phyloP scores from a whole-genome alignment of 2,888 invertebrate species.

The Microchrysa polita region DNA sequence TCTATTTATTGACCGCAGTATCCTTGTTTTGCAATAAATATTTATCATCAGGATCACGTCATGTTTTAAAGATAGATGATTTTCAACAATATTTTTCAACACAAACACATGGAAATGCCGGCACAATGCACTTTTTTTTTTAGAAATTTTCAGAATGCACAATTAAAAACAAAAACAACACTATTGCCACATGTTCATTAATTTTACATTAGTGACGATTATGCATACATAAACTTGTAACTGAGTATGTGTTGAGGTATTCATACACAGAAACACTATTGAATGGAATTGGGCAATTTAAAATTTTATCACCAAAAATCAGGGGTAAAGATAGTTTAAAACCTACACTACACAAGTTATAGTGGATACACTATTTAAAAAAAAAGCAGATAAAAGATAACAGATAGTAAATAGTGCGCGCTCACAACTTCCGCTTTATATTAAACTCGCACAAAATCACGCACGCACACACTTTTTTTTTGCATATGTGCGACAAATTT shows the following conservation, averaged over 20 bases:
- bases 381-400: too few species aligned
- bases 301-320: neutral
- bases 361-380: too few species aligned
- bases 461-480: neutral
- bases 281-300: too few species aligned
- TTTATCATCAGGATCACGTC: too few species aligned
- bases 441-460: neutral
- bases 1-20: too few species aligned
- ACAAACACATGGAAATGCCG: neutral
- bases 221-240: neutral
- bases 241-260: neutral
- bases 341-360: neutral
- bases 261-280: too few species aligned
- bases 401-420: too few species aligned
- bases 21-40: too few species aligned
- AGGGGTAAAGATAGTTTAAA: neutral
- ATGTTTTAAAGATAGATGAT: too few species aligned
- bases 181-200: slow-evolving; percentile 4
- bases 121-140: slow-evolving; percentile 8
- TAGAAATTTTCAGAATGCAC: neutral
- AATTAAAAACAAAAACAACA: too few species aligned
- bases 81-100: too few species aligned
- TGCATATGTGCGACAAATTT: neutral
- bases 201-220: neutral
- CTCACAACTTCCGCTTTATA: neutral